Percentiles rank a stretch among this genome's conserved stretches.
phyloP scores from a whole-genome alignment of 2,888 invertebrate species.

The Epinotia demarniana region DNA sequence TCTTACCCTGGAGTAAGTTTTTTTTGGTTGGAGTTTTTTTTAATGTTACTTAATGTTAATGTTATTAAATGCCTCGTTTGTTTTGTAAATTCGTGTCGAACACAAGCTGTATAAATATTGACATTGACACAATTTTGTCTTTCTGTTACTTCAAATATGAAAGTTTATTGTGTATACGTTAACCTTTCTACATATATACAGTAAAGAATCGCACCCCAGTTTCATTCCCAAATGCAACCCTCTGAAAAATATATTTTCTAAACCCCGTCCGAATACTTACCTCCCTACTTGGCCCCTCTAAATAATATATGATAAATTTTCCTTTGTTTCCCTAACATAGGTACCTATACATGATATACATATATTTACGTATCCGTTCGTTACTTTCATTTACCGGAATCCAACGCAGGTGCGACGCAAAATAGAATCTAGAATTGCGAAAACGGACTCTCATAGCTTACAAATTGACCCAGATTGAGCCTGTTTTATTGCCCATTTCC shows the following conservation, averaged over 20 bases:
- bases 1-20: too few species aligned
- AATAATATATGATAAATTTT: slow-evolving; percentile 40
- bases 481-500: slow-evolving; percentile 36
- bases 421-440: slow-evolving; percentile 40
- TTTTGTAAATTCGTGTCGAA: not conserved
- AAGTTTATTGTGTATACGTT: not conserved
- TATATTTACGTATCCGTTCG: slow-evolving; percentile 30
- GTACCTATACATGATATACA: slow-evolving; percentile 8
- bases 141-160: not conserved
- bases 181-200: not conserved
- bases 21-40: too few species aligned
- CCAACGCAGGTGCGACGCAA: slow-evolving; percentile 37
- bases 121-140: not conserved
- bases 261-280: slow-evolving; percentile 21
- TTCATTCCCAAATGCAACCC: slow-evolving; percentile 2
- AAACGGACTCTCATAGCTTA: slow-evolving; percentile 38
- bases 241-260: slow-evolving; percentile 22
- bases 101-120: not conserved
- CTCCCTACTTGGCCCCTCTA: slow-evolving; percentile 16
- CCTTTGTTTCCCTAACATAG: slow-evolving; percentile 29
- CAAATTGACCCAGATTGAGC: slow-evolving; percentile 36
- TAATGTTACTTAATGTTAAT: too few species aligned
- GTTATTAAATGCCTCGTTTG: not conserved
- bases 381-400: slow-evolving; percentile 31
- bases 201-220: not conserved